Base-by-base conservation (phyloP, 2,888 invertebrate species). In the Lucinisca nassula region DNA sequence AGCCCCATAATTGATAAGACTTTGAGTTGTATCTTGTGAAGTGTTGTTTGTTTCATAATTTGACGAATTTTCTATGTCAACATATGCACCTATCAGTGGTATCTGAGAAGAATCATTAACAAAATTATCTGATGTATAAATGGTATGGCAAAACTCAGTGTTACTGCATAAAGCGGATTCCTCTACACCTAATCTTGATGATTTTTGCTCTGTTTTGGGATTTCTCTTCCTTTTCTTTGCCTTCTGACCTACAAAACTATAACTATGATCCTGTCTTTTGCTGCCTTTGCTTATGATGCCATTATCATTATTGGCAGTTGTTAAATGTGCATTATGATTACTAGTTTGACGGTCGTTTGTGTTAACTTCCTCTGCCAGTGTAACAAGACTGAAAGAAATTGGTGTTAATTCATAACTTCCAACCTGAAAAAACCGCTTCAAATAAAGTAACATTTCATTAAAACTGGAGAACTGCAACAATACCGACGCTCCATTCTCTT, bases 201-300 rank as follows among this genome's bases (percentile, higher is more conserved):
- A 45, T 45, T 45, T 45, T 45, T 45, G 8, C 17, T 45, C 45
- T 12, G 8, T 45, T 17, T 45, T 45, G 45, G 8, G 8, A 45
- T 12, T 17, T 45, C 45, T 45, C 17, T 45, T 45, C 17, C 17
- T 45, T 17, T 12, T 45, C 17, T 8, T 12, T 12, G 8, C 45
- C 77, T 49, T 77, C 72, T 12, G 76, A 72, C 80, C 73, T 80
- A 27, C 24, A 67, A 38, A 67, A 32, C 30, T n/a, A 79, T n/a
- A n/a, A 45, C 45, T 45, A 45, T 45, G 8, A 45, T 45, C 45
- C 17, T 45, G 45, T 8, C 45, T 17, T 12, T 8, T 12, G 10
- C 17, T 8, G 10, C 8, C 8, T 8, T 17, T 12, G 45, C 45
- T 45, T 8, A 45, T 45, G 17, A 12, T 17, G 8, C 17, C 17